A percentile compares a stretch with the other conserved stretches of the same genome.
These are phyloP conservation scores for Muscicapa striata DNA, from an alignment of 2,797 vertebrate species.

Conservation along the genomic window DNA sequence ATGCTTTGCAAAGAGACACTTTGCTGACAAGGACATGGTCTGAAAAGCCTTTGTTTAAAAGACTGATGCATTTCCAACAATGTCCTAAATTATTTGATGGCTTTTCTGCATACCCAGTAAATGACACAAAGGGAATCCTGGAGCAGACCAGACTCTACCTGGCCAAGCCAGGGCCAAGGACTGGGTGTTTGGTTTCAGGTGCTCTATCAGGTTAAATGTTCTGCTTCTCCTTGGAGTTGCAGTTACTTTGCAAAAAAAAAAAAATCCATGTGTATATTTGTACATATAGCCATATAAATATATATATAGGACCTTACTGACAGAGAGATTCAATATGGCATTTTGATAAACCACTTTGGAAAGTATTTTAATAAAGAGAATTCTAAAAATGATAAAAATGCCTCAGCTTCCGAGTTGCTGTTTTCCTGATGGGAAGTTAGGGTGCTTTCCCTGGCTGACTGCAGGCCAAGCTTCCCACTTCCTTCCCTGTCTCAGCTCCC, in stretches of 20 bases:
- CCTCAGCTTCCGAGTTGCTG: neutral
- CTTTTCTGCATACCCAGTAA: rapidly evolving
- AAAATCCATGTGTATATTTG: neutral
- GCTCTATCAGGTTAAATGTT: neutral
- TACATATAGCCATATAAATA: neutral
- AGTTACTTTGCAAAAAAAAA: neutral
- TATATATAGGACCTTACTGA: neutral
- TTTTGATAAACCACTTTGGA: slow-evolving; percentile 15
- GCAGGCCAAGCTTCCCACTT: neutral
- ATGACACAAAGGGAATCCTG: neutral
- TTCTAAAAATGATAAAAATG: neutral
- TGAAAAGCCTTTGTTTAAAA: neutral
- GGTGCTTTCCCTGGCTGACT: neutral
- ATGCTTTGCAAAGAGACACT: neutral
- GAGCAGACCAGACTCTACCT: neutral
- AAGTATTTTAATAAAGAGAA: slow-evolving; percentile 74
- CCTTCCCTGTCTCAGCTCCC: neutral
- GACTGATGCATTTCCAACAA: neutral
- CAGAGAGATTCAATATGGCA: neutral
- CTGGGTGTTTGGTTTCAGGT: neutral
- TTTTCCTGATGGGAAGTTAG: neutral
- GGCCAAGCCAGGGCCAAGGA: neutral
- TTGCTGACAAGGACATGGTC: neutral
- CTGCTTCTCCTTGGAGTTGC: neutral
- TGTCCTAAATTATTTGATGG: slow-evolving; percentile 5